A percentile compares a stretch with the other conserved stretches of the same genome.
phyloP scores from a whole-genome alignment of 2,113 vertebrate species.

The Salvator merianae region DNA sequence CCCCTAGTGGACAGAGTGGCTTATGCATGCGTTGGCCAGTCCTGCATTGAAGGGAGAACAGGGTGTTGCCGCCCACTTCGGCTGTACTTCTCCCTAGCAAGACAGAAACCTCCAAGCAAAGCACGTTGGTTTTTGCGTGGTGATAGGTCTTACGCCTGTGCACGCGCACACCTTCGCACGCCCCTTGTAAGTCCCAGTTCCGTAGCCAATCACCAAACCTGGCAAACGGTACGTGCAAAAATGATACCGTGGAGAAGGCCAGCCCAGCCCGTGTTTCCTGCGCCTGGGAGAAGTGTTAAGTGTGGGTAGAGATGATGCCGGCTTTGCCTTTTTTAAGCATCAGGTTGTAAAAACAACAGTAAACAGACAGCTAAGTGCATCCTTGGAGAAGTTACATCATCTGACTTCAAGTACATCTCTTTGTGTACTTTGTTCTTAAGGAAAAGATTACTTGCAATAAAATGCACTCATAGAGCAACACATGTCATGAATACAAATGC shows the following conservation, averaged over 20 bases:
- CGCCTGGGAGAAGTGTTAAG: background rate
- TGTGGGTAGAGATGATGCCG: background rate
- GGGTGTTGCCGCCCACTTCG: too few relatives aligned
- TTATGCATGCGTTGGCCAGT: too few relatives aligned
- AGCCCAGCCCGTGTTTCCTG: background rate
- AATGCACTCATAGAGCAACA: background rate
- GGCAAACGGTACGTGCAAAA: background rate
- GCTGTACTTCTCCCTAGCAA: too few relatives aligned
- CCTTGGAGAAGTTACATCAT: background rate
- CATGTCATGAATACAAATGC: background rate
- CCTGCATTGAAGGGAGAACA: too few relatives aligned
- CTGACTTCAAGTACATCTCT: background rate
- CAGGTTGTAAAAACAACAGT: background rate
- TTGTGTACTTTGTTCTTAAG: background rate
- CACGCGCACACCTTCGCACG: too few relatives aligned
- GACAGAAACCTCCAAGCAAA: too few relatives aligned
- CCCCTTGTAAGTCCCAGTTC: too few relatives aligned
- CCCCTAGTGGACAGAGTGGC: too few relatives aligned
- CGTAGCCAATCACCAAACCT: too few relatives aligned
- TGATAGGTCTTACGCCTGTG: too few relatives aligned
- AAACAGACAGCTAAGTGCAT: background rate
- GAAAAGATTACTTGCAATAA: background rate
- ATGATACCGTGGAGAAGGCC: background rate
- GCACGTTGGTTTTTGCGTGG: too few relatives aligned
- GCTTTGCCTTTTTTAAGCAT: background rate